These are phyloP conservation scores for Gymnorhina tibicen DNA, from an alignment of 2,113 vertebrate genomes.

Conservation along the genomic window DNA sequence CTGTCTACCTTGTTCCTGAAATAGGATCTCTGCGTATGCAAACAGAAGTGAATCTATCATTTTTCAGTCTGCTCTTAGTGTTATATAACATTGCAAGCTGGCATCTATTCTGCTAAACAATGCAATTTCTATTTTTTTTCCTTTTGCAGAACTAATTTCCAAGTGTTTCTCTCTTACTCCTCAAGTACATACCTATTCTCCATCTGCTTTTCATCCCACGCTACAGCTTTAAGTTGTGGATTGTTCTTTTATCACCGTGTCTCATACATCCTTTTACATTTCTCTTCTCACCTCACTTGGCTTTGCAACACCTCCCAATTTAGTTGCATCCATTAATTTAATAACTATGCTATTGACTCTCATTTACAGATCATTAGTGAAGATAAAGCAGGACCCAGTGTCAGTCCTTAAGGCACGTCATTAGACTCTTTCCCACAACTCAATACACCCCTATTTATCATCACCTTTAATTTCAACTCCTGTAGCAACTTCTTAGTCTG, in stretches of 20 bases:
- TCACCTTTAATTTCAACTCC: slow-evolving; percentile 45
- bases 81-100: neutral
- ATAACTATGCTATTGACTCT: slow-evolving; percentile 45
- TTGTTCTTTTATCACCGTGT: neutral
- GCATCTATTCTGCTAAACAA: neutral
- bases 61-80: neutral
- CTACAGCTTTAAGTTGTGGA: neutral
- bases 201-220: neutral
- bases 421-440: slow-evolving; percentile 1
- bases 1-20: neutral
- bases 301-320: slow-evolving; percentile 36
- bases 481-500: neutral
- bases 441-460: slow-evolving; percentile 8
- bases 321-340: slow-evolving; percentile 38
- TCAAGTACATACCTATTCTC: neutral
- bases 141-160: neutral
- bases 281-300: neutral
- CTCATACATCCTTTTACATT: neutral
- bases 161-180: neutral
- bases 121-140: neutral
- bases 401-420: neutral
- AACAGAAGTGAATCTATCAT: neutral
- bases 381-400: neutral
- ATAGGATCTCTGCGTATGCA: neutral
- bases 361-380: slow-evolving; percentile 41